Evolutionary conservation across 2,113 vertebrate genomes (phyloP), one percentile per base, ranked within the genome.

Genomic region (Aviceda subcristata): DNA sequence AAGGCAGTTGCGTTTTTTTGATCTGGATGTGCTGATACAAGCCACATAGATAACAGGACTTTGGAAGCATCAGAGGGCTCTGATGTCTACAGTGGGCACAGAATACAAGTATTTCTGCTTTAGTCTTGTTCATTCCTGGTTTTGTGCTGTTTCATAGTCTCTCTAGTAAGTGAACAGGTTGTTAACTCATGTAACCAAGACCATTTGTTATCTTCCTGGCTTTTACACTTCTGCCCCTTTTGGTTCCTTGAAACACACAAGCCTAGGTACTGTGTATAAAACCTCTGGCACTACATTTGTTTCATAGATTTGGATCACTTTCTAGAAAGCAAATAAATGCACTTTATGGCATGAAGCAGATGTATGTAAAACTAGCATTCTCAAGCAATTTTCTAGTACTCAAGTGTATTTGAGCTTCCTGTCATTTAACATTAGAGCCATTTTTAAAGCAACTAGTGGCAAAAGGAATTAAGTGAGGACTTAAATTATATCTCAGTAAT

Each of bases 1-100:
- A 10, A 11, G 22, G 3, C 9, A 12, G 12, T 48, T 13, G 16
- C 0, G 2, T 46, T 45, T 45, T 39, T 76, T 21, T 83, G 3
- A 39, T n/a, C 30, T 73, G 73, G 43, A 23, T 0, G 0, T 69
- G 34, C 41, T 0, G 0, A 4, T 34, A 7, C 0, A 0, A 75
- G 20, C 50, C 53, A 38, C 36, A 17, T 2, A 23, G 43, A 53
- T 26, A 57, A 62, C 41, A 32, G 14, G 16, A 48, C 39, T 59
- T 1, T 0, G 12, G 19, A 80, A 72, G 24, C 3, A 1, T 20
- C 12, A 46, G 14, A 59, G 29, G 24, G 29, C 12, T 79, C 72
- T 30, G 21, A 12, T 39, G 11, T 43, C 56, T 71, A 23, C 71
- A 59, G 24, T 20, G 19, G 24, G 78, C 56, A 71, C 22, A 69